Evolutionary conservation across 1,140 invertebrate species (phyloP).

Genomic region (Eumeta japonica): DNA sequence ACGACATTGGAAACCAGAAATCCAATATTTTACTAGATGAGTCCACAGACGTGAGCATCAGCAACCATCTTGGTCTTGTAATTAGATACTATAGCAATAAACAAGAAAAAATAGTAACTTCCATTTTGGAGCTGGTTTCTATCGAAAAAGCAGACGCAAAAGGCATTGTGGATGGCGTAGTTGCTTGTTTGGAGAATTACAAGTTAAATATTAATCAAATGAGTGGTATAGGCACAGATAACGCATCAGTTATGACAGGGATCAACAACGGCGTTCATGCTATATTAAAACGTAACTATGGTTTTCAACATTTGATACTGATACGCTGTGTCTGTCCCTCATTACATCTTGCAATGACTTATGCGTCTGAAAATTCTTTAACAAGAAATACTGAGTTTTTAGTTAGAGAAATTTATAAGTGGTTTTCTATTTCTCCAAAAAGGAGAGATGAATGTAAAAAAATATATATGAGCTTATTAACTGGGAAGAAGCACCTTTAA

Average conservation of each 20-base stretch:
- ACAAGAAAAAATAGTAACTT: constrained; percentile 7
- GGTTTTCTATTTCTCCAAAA: constrained; percentile 13
- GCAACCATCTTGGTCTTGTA: constrained; percentile 8
- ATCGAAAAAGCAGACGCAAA: constrained; percentile 4
- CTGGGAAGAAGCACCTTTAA: too few relatives aligned
- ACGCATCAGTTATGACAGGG: constrained; percentile 15
- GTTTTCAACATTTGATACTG: constrained; percentile 9
- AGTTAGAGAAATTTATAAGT: too few relatives aligned
- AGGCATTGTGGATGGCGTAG: constrained; percentile 6
- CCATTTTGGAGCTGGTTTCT: constrained; percentile 7
- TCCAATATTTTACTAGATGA: constrained; percentile 12
- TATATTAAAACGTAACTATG: constrained; percentile 12
- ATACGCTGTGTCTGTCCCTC: too few relatives aligned
- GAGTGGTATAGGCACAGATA: constrained; percentile 13
- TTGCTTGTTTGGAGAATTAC: constrained; percentile 9
- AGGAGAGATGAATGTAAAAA: constrained; percentile 10
- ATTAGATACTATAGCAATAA: constrained; percentile 8
- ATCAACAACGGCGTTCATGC: constrained; percentile 12
- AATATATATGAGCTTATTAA: too few relatives aligned
- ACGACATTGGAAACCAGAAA: constrained; percentile 11
- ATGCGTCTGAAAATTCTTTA: too few relatives aligned
- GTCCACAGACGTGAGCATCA: constrained; percentile 10
- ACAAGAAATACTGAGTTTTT: neutral
- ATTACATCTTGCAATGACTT: too few relatives aligned
- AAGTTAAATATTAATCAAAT: constrained; percentile 8